These are phyloP conservation scores for Operophtera brumata DNA, from an alignment of 2,888 invertebrate species.

Conservation along the genomic window DNA sequence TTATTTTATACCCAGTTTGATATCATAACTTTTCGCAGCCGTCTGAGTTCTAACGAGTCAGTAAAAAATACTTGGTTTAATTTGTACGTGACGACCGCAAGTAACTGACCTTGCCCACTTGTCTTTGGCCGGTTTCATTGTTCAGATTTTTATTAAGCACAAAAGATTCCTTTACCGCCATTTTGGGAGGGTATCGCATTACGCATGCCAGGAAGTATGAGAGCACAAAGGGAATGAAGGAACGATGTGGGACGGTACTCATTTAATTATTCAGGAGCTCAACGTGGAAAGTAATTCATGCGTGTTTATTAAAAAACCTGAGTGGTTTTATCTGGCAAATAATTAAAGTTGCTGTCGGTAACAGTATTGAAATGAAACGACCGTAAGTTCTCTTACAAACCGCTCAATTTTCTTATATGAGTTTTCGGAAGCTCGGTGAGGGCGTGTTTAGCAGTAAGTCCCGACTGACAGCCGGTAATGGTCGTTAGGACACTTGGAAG, in stretches of 20 bases:
- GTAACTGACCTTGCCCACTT: slow-evolving; percentile 39
- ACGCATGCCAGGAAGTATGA: slow-evolving; percentile 69
- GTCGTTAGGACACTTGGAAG: slow-evolving; percentile 22
- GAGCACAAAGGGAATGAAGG: slow-evolving; percentile 66
- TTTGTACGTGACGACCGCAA: slow-evolving; percentile 26
- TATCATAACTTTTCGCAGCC: slow-evolving; percentile 31
- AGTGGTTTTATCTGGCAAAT: slow-evolving; percentile 58
- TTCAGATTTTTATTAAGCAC: slow-evolving; percentile 65
- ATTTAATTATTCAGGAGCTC: slow-evolving; percentile 74
- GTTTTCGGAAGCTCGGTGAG: slow-evolving; percentile 2
- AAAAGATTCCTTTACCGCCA: slow-evolving; percentile 59
- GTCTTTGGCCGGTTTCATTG: slow-evolving; percentile 48
- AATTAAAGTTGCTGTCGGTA: slow-evolving; percentile 45
- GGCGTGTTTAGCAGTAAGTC: slow-evolving; percentile 25
- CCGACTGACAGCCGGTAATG: slow-evolving; percentile 20
- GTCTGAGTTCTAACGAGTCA: slow-evolving; percentile 28
- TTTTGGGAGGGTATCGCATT: slow-evolving; percentile 70
- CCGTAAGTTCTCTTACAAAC: slow-evolving; percentile 18
- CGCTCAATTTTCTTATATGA: slow-evolving; percentile 15
- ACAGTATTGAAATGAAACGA: slow-evolving; percentile 23
- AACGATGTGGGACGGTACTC: slow-evolving; percentile 64
- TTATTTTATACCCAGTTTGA: slow-evolving; percentile 33
- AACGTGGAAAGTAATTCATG: slow-evolving; percentile 69
- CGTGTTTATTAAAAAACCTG: slow-evolving; percentile 70
- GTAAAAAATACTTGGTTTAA: slow-evolving; percentile 18